These are phyloP conservation scores for Xanthorhoe designata DNA, from an alignment of 2,888 invertebrate species.

Conservation along the genomic window DNA sequence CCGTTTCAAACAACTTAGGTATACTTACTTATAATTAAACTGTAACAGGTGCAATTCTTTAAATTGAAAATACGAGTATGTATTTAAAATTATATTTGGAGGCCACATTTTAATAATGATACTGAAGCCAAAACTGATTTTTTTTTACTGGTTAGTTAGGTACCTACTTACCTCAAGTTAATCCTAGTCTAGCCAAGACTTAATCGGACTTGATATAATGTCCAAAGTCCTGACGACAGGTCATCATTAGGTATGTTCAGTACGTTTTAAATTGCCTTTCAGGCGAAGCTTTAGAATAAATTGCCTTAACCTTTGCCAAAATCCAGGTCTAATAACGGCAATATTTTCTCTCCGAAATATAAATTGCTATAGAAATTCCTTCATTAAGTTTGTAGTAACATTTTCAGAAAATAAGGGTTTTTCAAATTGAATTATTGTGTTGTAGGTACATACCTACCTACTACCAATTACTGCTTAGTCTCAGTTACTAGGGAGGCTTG, in stretches of 20 bases:
- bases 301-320: constrained; percentile 45
- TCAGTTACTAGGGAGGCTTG: neutral
- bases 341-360: constrained; percentile 56
- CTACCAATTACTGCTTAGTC: neutral
- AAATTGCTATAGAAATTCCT: constrained; percentile 48
- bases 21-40: no score
- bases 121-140: no score
- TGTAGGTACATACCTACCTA: no score
- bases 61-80: no score
- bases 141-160: neutral
- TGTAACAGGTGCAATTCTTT: no score
- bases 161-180: neutral
- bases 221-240: constrained; percentile 3
- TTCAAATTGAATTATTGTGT: neutral
- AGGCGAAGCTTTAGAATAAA: constrained; percentile 12
- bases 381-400: constrained; percentile 13
- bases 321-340: constrained; percentile 57
- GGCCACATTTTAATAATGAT: no score
- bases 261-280: constrained; percentile 5
- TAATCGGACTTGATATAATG: neutral
- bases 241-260: constrained; percentile 2
- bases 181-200: neutral
- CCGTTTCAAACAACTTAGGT: no score
- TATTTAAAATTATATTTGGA: no score
- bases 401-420: constrained; percentile 10